Evolutionary conservation across 2,113 vertebrate species (phyloP), one percentile per base, ranked within the genome.

Genomic region (Scolopax mira): DNA sequence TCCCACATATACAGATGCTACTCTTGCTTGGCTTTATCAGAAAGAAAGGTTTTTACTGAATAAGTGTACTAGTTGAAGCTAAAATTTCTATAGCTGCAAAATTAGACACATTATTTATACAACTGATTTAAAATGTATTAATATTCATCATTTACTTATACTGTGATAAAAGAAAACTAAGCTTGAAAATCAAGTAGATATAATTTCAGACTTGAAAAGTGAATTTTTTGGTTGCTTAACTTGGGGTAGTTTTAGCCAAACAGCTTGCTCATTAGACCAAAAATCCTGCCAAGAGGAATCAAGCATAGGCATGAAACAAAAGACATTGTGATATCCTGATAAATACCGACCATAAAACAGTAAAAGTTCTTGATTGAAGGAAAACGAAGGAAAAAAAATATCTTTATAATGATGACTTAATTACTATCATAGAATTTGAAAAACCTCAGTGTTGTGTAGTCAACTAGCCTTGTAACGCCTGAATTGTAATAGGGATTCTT

Each of bases 221-320:
- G 54, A 58, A 10, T 70, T 85, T 91, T 91, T 95, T 65, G 35
- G 22, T 97, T 90, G 79, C 49, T 94, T 93, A 72, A 42, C 75
- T 93, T 88, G 51, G 31, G 79, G 77, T 97, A 84, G 54, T 93
- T 96, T 87, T 96, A 97, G 60, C 30, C 37, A 89, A 57, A 55
- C 46, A 89, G 44, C 60, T 96, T 97, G 74, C 65, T 97, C 64
- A 83, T 97, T 97, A 97, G 90, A 94, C 31, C 89, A 93, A 96
- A 89, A 96, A 96, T 78, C 5, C 37, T 96, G 74, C 77, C 89
- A 96, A 95, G 87, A 89, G 69, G 86, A 92, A 62, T 96, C 88
- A 97, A 93, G 41, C 73, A 87, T 52, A 78, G 37, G 33, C 74
- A 88, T 58, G 74, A 83, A 97, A 96, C 74, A 96, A 97, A 97